Conservation (phyloP, 2,888 invertebrate species). For the Heliconius aoede region DNA sequence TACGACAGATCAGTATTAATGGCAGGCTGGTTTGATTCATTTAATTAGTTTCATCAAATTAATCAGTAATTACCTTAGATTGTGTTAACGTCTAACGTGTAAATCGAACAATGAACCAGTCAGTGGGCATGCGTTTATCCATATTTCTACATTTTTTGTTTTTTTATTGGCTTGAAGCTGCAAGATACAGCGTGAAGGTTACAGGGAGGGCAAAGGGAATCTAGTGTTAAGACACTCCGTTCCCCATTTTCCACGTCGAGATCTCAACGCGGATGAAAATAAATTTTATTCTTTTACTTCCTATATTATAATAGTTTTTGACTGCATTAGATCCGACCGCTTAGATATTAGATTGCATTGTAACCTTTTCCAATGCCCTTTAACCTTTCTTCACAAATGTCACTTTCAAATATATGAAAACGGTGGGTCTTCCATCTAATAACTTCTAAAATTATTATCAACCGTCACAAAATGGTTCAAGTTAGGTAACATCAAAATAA, state of each 20-base stretch:
- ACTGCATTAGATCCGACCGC: no score
- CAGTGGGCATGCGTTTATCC: background rate
- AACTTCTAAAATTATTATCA: conserved; percentile 2
- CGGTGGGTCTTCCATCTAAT: background rate
- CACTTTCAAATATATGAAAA: background rate
- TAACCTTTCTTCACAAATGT: background rate
- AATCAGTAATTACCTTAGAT: conserved; percentile 9
- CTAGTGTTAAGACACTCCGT: no score
- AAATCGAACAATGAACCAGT: background rate
- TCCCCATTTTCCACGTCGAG: no score
- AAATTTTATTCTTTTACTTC: background rate
- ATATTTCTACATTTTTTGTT: background rate
- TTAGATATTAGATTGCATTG: background rate
- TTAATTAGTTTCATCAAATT: background rate
- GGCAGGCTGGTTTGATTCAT: background rate
- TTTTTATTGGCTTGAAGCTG: no score
- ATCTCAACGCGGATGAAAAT: no score
- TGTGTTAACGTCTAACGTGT: background rate
- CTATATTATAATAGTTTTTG: background rate
- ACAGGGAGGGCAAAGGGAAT: no score
- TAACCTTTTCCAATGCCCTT: conserved; percentile 13
- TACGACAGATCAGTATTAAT: background rate
- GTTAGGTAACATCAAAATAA: background rate
- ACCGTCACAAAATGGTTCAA: background rate
- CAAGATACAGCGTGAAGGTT: no score